A percentile compares a stretch with the other conserved stretches of the same genome.
These are phyloP conservation scores for Conopomorpha cramerella DNA, from an alignment of 1,140 invertebrate species.

Conservation along the genomic window DNA sequence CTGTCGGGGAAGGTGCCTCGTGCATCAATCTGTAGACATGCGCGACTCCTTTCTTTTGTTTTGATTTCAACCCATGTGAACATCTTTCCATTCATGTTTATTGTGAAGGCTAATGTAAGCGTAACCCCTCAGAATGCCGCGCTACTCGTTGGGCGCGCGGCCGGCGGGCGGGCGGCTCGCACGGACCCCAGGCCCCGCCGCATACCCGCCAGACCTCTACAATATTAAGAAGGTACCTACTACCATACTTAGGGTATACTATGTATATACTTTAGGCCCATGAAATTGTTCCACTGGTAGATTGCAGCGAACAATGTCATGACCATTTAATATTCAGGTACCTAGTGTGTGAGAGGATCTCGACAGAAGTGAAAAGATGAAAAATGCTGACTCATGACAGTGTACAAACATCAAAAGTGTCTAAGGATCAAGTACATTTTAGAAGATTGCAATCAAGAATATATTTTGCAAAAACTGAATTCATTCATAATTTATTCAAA, in stretches of 20 bases:
- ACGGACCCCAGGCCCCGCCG: slow-evolving; percentile 26
- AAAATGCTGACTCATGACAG: neutral
- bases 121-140: slow-evolving; percentile 13
- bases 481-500: too few relatives aligned
- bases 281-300: neutral
- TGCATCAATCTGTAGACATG: too few relatives aligned
- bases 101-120: too few relatives aligned
- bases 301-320: neutral
- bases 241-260: neutral
- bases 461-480: too few relatives aligned
- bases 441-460: too few relatives aligned
- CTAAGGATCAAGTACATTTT: neutral
- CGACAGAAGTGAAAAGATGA: neutral
- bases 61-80: too few relatives aligned
- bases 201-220: slow-evolving; percentile 38
- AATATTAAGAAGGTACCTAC: slow-evolving; percentile 29
- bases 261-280: slow-evolving; percentile 3
- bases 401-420: neutral
- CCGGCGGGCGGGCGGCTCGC: slow-evolving; percentile 21
- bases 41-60: too few relatives aligned
- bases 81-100: too few relatives aligned
- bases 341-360: too few relatives aligned
- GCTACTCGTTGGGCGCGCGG: slow-evolving; percentile 30
- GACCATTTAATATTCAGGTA: too few relatives aligned
- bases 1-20: too few relatives aligned